Percentiles rank a stretch among this genome's conserved stretches.
Evolutionary conservation across 1,140 invertebrate genomes (phyloP).

Genomic region (Drosophila repleta): DNA sequence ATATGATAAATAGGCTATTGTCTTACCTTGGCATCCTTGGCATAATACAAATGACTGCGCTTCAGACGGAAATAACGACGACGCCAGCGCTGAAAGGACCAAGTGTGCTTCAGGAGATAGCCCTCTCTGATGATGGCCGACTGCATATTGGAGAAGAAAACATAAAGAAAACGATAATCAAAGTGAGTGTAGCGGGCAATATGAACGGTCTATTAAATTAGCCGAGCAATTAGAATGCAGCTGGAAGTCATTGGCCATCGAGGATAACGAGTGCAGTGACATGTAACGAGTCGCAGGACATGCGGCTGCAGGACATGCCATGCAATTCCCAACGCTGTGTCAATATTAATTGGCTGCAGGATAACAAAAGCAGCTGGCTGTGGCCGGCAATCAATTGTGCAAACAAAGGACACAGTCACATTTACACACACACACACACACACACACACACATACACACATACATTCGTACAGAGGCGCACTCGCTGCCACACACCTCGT

Average conservation of each 20-base stretch:
- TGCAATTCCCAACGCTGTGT: constrained; percentile 56
- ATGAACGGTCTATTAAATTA: constrained; percentile 28
- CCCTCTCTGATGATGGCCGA: constrained; percentile 91
- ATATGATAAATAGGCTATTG: background rate
- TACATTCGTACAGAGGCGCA: too few relatives aligned
- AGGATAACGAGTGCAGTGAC: constrained; percentile 26
- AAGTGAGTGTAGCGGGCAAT: constrained; percentile 20
- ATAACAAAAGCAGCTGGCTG: constrained; percentile 51
- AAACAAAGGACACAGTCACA: constrained; percentile 53
- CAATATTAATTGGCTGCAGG: constrained; percentile 72
- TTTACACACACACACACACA: constrained; percentile 7
- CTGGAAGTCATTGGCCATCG: constrained; percentile 26
- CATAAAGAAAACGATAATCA: constrained; percentile 19
- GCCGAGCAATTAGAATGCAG: constrained; percentile 37
- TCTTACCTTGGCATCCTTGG: constrained; percentile 92
- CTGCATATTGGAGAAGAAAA: constrained; percentile 24
- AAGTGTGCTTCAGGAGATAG: constrained; percentile 93
- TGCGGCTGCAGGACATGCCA: constrained; percentile 25
- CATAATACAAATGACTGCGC: constrained; percentile 92
- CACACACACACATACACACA: constrained; percentile 14
- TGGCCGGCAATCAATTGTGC: constrained; percentile 69
- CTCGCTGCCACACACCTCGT: constrained; percentile 20
- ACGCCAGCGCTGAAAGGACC: constrained; percentile 93
- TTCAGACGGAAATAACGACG: constrained; percentile 92
- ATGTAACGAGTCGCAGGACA: constrained; percentile 26